Evolutionary conservation across 2,888 invertebrate species (phyloP).

Genomic region (Lithodes maja): DNA sequence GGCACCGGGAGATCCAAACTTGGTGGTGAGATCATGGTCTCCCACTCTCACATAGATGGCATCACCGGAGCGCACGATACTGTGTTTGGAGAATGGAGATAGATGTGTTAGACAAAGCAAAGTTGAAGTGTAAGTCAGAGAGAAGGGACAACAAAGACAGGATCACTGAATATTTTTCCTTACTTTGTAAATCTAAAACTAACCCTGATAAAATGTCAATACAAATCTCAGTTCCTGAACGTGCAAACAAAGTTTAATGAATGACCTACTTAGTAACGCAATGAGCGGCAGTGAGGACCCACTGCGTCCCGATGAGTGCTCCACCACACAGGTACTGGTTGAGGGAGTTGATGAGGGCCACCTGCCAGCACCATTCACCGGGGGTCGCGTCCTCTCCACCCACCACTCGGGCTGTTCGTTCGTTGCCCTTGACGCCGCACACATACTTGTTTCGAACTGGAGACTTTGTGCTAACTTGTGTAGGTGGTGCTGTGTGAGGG

Average conservation of each 20-base stretch:
- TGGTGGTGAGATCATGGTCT: constrained; percentile 92
- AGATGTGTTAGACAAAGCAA: neutral
- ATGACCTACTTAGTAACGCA: constrained; percentile 90
- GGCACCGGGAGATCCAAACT: constrained; percentile 93
- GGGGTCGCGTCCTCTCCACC: constrained; percentile 93
- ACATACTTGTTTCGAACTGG: constrained; percentile 92
- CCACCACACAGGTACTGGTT: constrained; percentile 96
- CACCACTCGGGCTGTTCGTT: constrained; percentile 81
- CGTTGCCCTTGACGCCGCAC: constrained; percentile 91
- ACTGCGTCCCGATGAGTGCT: constrained; percentile 93
- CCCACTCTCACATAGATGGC: constrained; percentile 95
- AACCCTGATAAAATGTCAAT: too few species aligned
- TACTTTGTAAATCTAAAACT: too few species aligned
- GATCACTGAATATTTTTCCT: too few species aligned
- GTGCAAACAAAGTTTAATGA: too few species aligned
- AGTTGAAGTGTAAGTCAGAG: too few species aligned
- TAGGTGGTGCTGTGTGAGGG: constrained; percentile 73
- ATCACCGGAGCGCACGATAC: constrained; percentile 94
- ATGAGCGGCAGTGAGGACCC: constrained; percentile 94
- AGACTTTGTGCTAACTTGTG: constrained; percentile 80
- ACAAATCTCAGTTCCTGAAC: too few species aligned
- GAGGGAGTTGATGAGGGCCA: constrained; percentile 92
- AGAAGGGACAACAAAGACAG: too few species aligned
- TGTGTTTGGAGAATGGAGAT: constrained; percentile 74
- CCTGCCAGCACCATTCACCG: constrained; percentile 97